Conservation (phyloP, 2,888 invertebrate genomes). For the Tetropium fuscum region DNA sequence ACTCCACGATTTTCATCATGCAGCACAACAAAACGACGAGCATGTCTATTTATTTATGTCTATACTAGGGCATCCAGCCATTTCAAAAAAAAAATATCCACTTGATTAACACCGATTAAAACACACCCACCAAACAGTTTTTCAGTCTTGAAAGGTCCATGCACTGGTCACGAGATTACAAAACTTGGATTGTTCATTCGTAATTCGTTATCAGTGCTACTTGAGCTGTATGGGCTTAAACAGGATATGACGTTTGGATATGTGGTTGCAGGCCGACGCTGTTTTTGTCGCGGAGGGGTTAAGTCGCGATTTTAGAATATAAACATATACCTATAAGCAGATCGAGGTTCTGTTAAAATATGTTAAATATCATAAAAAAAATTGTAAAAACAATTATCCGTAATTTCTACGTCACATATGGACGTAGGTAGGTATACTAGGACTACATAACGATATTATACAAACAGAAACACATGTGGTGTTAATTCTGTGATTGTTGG, state of each 20-base stretch:
- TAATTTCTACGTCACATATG: no score
- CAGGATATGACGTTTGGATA: conserved; percentile 50
- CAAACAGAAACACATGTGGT: conserved; percentile 34
- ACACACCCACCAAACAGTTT: neutral
- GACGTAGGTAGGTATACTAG: no score
- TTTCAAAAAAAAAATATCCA: conserved; percentile 13
- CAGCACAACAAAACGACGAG: conserved; percentile 72
- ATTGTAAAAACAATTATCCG: no score
- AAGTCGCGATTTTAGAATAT: no score
- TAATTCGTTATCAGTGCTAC: conserved; percentile 25
- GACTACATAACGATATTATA: no score
- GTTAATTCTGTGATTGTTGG: conserved; percentile 1
- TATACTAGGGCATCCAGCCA: conserved; percentile 49
- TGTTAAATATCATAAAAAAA: no score
- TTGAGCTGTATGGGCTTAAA: conserved; percentile 37
- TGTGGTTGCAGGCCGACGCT: conserved; percentile 31
- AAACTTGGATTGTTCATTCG: neutral
- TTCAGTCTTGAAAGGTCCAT: neutral
- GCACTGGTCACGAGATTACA: neutral
- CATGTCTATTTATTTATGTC: conserved; percentile 61
- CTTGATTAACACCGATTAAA: neutral
- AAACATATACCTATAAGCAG: neutral
- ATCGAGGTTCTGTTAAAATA: no score
- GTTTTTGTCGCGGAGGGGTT: conserved; percentile 20
- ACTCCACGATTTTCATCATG: conserved; percentile 74